Conservation (phyloP, 2,797 vertebrate species). For the Limnodromus scolopaceus region DNA sequence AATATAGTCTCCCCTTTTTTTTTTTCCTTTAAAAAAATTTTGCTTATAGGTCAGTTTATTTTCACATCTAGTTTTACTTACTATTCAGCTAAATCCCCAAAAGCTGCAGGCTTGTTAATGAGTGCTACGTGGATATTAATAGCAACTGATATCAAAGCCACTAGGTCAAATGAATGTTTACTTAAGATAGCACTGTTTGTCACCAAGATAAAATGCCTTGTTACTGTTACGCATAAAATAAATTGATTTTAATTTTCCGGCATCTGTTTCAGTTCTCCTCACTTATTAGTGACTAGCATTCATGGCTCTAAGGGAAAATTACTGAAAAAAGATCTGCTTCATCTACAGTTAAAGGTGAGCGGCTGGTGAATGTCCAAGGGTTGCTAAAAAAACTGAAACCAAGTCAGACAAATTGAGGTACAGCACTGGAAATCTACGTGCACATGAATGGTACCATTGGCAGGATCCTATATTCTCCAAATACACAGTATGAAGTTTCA, state of each 20-base stretch:
- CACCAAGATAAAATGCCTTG: constrained; percentile 45
- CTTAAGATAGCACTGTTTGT: constrained; percentile 48
- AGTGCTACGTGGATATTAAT: constrained; percentile 11
- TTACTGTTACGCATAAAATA: constrained; percentile 38
- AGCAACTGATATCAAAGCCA: constrained; percentile 26
- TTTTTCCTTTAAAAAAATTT: neutral
- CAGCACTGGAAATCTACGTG: neutral
- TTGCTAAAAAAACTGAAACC: neutral
- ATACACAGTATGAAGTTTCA: neutral
- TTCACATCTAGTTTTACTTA: neutral
- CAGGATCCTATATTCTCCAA: neutral
- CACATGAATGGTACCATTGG: neutral
- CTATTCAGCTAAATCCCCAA: neutral
- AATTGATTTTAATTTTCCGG: constrained; percentile 51
- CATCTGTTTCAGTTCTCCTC: constrained; percentile 25
- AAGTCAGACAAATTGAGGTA: neutral
- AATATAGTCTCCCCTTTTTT: neutral
- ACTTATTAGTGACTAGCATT: neutral
- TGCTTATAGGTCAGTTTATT: neutral
- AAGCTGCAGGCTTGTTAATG: constrained; percentile 17
- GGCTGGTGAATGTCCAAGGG: neutral
- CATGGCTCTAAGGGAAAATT: neutral
- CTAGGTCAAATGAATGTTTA: constrained; percentile 43
- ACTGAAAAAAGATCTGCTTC: neutral
- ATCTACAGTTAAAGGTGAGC: neutral